A percentile compares a stretch with the other conserved stretches of the same genome.
Conservation (phyloP, 2,797 vertebrate genomes). For the Gadopsis bispinosus region DNA sequence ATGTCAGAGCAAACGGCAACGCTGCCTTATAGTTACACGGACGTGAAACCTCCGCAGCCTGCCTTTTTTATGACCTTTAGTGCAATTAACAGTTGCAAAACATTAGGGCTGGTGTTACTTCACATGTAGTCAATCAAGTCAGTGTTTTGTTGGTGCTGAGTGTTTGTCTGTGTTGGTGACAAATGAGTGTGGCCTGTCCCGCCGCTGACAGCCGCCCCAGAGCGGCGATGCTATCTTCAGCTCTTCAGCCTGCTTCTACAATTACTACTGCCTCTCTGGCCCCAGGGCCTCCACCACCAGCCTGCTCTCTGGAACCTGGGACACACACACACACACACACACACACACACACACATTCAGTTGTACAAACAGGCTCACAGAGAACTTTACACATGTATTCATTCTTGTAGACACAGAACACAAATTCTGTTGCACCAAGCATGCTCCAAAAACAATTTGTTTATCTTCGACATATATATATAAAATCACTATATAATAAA, state of each 20-base stretch:
- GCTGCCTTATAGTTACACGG: conserved; percentile 36
- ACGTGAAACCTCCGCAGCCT: conserved; percentile 48
- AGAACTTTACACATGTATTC: conserved; percentile 41
- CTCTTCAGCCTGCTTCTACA: conserved; percentile 77
- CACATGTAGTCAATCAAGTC: conserved; percentile 79
- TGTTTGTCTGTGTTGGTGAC: conserved; percentile 76
- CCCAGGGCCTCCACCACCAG: conserved; percentile 62
- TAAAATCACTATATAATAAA: not conserved
- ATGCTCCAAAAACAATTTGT: not conserved
- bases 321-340: conserved; percentile 40
- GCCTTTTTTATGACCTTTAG: conserved; percentile 72
- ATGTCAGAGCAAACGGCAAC: conserved; percentile 24
- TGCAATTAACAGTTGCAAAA: conserved; percentile 77
- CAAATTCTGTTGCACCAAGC: conserved; percentile 8
- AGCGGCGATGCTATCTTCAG: conserved; percentile 80
- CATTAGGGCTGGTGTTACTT: conserved; percentile 71
- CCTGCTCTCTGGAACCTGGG: conserved; percentile 52
- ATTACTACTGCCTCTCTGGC: conserved; percentile 74
- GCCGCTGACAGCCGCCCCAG: conserved; percentile 75
- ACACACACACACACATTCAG: conserved; percentile 38
- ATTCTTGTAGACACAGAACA: conserved; percentile 13
- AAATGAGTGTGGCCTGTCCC: conserved; percentile 72
- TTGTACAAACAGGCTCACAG: conserved; percentile 45
- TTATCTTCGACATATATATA: not conserved
- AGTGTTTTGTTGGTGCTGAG: conserved; percentile 73